Percentiles rank a stretch among this genome's conserved stretches.
These are phyloP conservation scores for Eufriesea mexicana DNA, from an alignment of 1,140 invertebrate species.

Conservation along the genomic window DNA sequence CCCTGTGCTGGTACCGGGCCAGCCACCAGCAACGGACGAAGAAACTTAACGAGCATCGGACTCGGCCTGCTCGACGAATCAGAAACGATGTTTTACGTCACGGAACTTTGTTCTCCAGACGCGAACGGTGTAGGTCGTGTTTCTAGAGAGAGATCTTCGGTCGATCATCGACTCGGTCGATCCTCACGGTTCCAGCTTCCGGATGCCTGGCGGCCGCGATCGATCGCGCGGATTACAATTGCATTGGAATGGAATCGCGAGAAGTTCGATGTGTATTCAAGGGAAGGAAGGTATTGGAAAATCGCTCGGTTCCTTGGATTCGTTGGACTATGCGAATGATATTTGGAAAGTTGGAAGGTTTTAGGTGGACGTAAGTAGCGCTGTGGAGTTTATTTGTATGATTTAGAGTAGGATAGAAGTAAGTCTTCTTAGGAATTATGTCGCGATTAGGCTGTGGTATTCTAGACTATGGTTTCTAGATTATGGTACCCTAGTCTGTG, in stretches of 20 bases:
- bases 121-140: not conserved
- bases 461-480: too few relatives aligned
- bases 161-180: not conserved
- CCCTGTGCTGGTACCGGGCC: not conserved
- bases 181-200: too few relatives aligned
- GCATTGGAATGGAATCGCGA: too few relatives aligned
- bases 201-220: not conserved
- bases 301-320: not conserved
- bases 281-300: not conserved
- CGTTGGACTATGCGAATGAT: too few relatives aligned
- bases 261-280: too few relatives aligned
- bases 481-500: too few relatives aligned
- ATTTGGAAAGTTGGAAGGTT: too few relatives aligned
- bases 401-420: too few relatives aligned
- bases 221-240: not conserved
- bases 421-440: too few relatives aligned
- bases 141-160: not conserved
- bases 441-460: too few relatives aligned
- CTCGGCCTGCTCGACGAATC: constrained; percentile 34
- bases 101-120: not conserved
- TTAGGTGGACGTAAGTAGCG: too few relatives aligned
- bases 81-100: constrained; percentile 32
- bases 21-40: constrained; percentile 29
- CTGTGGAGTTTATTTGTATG: too few relatives aligned
- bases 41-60: constrained; percentile 49